Evolutionary conservation across 1,140 invertebrate genomes (phyloP).

Genomic region (Schlechtendalia chinensis): DNA sequence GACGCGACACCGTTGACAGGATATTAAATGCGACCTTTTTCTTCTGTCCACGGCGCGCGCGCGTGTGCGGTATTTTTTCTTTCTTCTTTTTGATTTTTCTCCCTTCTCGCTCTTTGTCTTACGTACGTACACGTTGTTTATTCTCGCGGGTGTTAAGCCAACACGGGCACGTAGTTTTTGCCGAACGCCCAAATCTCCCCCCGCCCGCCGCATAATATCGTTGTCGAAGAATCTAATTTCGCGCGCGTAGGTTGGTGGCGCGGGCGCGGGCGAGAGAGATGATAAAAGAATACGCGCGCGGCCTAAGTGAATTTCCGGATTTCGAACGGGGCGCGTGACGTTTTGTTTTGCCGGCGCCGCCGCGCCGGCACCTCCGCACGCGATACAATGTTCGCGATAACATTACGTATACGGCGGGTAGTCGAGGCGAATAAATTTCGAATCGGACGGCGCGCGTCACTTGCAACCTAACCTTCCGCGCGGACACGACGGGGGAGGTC

Average conservation of each 20-base stretch:
- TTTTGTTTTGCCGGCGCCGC: neutral
- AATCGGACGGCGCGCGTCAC: constrained; percentile 26
- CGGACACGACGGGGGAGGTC: neutral
- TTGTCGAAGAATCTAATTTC: constrained; percentile 48
- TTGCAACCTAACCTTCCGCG: neutral
- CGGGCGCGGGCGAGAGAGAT: neutral
- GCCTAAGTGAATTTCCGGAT: constrained; percentile 16
- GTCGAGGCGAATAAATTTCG: constrained; percentile 11
- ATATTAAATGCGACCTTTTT: constrained; percentile 49
- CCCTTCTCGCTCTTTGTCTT: neutral
- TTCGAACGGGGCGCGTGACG: neutral
- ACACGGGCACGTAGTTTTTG: constrained; percentile 40
- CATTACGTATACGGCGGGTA: neutral
- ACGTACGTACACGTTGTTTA: constrained; percentile 17
- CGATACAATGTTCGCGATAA: neutral
- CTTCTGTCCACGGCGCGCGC: neutral
- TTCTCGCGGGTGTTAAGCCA: constrained; percentile 47
- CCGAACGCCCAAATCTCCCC: constrained; percentile 18
- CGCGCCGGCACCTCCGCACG: neutral
- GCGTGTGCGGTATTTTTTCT: too few relatives aligned
- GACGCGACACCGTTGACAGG: constrained; percentile 41
- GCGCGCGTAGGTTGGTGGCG: too few relatives aligned
- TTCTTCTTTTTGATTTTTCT: constrained; percentile 40
- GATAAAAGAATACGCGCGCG: neutral
- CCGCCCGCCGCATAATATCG: constrained; percentile 7